phyloP scores from a whole-genome alignment of 1,140 invertebrate species.

The Polypedilum pembai region DNA sequence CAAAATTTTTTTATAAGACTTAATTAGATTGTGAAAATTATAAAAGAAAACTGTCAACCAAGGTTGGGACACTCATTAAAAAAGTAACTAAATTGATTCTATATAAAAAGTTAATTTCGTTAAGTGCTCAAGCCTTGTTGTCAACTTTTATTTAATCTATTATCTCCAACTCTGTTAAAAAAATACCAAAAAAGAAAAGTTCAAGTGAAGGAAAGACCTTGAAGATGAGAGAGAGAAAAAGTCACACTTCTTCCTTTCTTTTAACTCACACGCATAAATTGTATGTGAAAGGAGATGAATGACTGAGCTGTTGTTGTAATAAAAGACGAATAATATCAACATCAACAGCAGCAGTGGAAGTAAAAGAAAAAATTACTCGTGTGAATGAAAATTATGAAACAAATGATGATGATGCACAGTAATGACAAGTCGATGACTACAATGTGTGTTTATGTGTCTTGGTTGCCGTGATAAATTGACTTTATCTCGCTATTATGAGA shows the following conservation, averaged over 20 bases:
- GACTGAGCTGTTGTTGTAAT: background rate
- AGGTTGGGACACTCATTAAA: too few species aligned
- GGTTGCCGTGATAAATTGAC: background rate
- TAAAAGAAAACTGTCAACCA: too few species aligned
- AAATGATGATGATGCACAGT: conserved; percentile 17
- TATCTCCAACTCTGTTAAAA: too few species aligned
- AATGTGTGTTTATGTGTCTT: conserved; percentile 12
- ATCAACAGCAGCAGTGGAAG: background rate
- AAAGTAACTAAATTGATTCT: too few species aligned
- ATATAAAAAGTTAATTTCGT: too few species aligned
- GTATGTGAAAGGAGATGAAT: background rate
- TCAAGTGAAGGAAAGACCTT: background rate
- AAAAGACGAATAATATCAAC: background rate
- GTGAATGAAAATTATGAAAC: conserved; percentile 18
- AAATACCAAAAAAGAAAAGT: too few species aligned
- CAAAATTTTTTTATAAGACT: too few species aligned
- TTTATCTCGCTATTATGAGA: conserved; percentile 3
- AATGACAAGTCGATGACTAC: conserved; percentile 16
- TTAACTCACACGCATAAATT: background rate
- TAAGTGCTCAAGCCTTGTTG: too few species aligned
- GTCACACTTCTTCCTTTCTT: background rate
- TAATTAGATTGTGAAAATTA: too few species aligned
- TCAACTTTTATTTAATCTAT: too few species aligned
- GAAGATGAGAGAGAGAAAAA: too few species aligned
- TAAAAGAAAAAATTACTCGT: background rate